Base-by-base conservation (phyloP, 2,797 vertebrate species). In the Syngnathus acus region DNA sequence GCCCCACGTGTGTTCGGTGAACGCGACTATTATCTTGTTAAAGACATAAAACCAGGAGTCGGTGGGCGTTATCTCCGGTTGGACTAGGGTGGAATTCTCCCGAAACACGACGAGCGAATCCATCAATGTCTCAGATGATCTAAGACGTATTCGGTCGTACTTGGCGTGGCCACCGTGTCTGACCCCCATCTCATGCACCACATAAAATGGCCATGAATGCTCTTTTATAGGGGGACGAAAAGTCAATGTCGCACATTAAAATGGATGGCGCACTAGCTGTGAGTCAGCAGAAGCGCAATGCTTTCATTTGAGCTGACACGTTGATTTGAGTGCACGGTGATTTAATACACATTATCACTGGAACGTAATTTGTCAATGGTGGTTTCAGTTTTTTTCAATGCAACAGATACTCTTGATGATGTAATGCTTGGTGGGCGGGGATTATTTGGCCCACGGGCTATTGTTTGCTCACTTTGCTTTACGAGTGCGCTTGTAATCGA, bases 1-100 rank as follows among this genome's bases (percentile, higher is more conserved):
- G 73, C 64, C 39, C 57, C 69, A 70, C 65, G 64, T 74, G 70
- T 82, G 80, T 81, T 80, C 80, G 78, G 73, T 67, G 74, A 72
- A 73, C 78, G 65, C 82, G 81, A 83, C 75, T 73, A 77, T 77
- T 39, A 78, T 76, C 75, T 78, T 87, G 79, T 83, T 83, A 82
- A 76, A 85, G 58, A 86, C 69, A 81, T 77, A 68, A 85, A 79
- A 81, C 26, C n/a, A 55, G 47, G 57, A 50, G 45, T 1, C n/a
- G 16, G 47, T 11, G 63, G 53, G 26, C 76, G 68, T 74, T 81
- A 69, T 78, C 69, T 65, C 57, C 57, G 78, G 77, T 74, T 72
- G 71, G 63, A 72, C 72, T 71, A 45, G 48, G 55, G 61, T 51
- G 62, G 61, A 53, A 79, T 64, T 77, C 68, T 68, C 48, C 57